Base-by-base conservation (phyloP, 2,113 vertebrate species). In the Pycnonotus jocosus region DNA sequence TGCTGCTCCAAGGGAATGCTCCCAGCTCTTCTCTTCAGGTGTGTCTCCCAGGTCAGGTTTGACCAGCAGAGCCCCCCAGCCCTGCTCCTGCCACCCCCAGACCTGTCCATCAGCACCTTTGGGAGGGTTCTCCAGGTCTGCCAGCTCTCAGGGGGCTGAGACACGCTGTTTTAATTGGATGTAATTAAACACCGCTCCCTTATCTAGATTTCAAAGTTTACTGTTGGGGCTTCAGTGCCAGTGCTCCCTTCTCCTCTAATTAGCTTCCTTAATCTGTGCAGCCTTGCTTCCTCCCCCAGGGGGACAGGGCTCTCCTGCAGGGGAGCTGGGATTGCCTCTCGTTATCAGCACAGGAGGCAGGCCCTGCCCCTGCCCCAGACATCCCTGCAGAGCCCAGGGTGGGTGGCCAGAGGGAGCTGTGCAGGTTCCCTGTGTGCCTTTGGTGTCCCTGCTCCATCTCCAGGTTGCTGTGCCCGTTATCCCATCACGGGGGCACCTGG, bases 171-270 rank as follows among this genome's bases (percentile, higher is more conserved):
- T 96, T 96, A 97, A 96, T 96, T 96, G 90, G 74, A 88, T 72
- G 73, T 95, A 96, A 97, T 97, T 97, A 97, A 97, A 95, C 12
- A 94, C 65, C 56, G 76, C 51, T 97, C 57, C 92, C 93, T 91
- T 92, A 93, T 69, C 95, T 95, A 94, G 95, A 95, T 81, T 92
- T 91, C 71, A 94, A 65, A 91, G 74, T 95, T 95, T 93, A 93
- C 93, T 95, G 92, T 77, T 88, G 95, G 70, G 74, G 83, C 79
- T 94, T 89, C 69, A 79, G 86, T 62, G 65, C 81, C 88, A 42
- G 30, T 40, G 62, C 57, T 91, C 70, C 66, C 76, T 77, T 91
- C 79, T 50, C 72, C 54, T 93, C 94, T 96, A 97, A 97, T 97
- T 96, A 97, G 79, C 76, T 95, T 25, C 86, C 93, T 95, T 97